These are phyloP conservation scores for Iselma pallidipennis DNA, from an alignment of 2,888 invertebrate species.

Conservation along the genomic window DNA sequence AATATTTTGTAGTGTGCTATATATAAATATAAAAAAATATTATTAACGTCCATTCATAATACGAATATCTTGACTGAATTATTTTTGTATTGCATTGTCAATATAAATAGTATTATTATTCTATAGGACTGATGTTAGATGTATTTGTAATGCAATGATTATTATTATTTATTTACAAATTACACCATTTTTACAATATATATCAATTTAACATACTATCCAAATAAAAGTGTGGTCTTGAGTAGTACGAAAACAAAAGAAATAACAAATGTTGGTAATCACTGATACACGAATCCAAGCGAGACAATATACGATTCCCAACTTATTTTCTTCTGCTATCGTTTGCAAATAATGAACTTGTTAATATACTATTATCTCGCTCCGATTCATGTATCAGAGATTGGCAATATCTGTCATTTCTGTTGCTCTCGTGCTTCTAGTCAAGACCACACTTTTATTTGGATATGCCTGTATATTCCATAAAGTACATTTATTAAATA, in stretches of 20 bases:
- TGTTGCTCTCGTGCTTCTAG: too few relatives aligned
- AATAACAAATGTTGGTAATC: too few relatives aligned
- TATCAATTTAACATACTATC: neutral
- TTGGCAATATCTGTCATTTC: too few relatives aligned
- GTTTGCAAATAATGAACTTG: neutral
- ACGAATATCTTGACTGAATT: slow-evolving; percentile 46
- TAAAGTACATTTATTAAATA: neutral
- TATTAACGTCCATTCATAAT: slow-evolving; percentile 45
- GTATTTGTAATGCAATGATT: slow-evolving; percentile 19
- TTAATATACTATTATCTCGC: too few relatives aligned
- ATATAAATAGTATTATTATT: slow-evolving; percentile 38
- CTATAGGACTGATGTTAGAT: slow-evolving; percentile 38
- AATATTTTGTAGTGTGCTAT: slow-evolving; percentile 35
- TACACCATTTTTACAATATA: slow-evolving; percentile 7
- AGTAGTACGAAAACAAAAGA: too few relatives aligned
- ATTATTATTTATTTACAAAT: slow-evolving; percentile 15
- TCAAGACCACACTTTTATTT: too few relatives aligned
- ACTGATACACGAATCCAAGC: too few relatives aligned
- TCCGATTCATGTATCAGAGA: too few relatives aligned
- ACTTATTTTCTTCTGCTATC: slow-evolving; percentile 16
- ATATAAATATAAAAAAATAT: too few relatives aligned
- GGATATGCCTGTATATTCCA: neutral
- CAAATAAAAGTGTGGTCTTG: neutral
- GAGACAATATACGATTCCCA: neutral
- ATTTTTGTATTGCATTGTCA: slow-evolving; percentile 43